Percentiles rank a stretch among this genome's conserved stretches.
Evolutionary conservation across 2,888 invertebrate genomes (phyloP).

Genomic region (Pristionchus mayeri): DNA sequence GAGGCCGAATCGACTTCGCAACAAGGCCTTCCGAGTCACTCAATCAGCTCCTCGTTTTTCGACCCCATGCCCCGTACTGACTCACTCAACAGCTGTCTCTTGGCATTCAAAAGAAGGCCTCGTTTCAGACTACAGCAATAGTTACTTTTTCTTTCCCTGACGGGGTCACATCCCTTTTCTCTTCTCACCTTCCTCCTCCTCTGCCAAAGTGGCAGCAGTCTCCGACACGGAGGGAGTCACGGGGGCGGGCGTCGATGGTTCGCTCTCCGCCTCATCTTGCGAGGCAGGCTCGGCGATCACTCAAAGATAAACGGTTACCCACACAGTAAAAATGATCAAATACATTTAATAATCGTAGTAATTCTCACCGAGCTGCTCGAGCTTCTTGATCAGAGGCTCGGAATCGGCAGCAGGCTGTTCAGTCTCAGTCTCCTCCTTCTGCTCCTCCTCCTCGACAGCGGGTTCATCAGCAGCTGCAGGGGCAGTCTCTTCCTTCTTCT

Average conservation of each 20-base stretch:
- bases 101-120: neutral
- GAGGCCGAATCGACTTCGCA: neutral
- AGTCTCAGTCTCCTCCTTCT: neutral
- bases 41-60: constrained; percentile 12
- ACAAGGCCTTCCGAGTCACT: constrained; percentile 13
- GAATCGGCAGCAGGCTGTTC: neutral
- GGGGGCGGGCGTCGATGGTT: constrained; percentile 48
- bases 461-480: neutral
- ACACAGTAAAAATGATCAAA: neutral
- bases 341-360: neutral
- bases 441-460: neutral
- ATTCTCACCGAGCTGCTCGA: constrained; percentile 14
- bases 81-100: constrained; percentile 9
- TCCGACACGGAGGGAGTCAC: constrained; percentile 45
- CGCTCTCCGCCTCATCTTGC: constrained; percentile 37
- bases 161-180: neutral
- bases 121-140: neutral
- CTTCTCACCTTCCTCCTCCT: constrained; percentile 47
- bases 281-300: neutral
- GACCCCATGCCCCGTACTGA: neutral
- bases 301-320: neutral
- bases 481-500: neutral
- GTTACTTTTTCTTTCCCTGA: neutral
- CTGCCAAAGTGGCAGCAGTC: neutral
- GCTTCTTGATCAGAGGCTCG: neutral